A percentile compares a stretch with the other conserved stretches of the same genome.
phyloP scores from a whole-genome alignment of 2,888 invertebrate genomes.

The Scaptomyza cyrtandrae region DNA sequence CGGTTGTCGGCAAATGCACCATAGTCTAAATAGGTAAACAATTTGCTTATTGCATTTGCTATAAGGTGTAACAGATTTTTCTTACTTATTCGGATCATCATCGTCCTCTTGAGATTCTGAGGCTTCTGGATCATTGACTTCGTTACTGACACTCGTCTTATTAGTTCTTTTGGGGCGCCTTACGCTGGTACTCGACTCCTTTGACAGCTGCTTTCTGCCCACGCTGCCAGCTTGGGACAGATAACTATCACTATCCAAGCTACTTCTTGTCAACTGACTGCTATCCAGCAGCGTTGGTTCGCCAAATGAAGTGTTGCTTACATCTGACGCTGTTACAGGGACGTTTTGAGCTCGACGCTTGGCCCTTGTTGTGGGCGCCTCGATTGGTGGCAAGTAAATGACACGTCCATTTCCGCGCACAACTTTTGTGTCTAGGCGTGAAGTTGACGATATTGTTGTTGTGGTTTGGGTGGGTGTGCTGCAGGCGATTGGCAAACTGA shows the following conservation, averaged over 20 bases:
- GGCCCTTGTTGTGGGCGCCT: constrained; percentile 92
- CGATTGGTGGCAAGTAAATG: constrained; percentile 92
- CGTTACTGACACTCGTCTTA: constrained; percentile 39
- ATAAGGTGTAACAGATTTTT: not conserved
- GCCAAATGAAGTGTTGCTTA: constrained; percentile 41
- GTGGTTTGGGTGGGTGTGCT: constrained; percentile 51
- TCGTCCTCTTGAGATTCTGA: constrained; percentile 89
- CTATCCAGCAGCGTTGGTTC: constrained; percentile 56
- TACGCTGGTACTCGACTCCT: constrained; percentile 43
- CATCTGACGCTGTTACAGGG: constrained; percentile 52
- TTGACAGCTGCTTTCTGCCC: constrained; percentile 64
- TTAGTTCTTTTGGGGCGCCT: constrained; percentile 60
- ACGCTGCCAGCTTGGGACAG: constrained; percentile 14
- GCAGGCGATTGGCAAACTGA: constrained; percentile 51
- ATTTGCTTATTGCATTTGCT: constrained; percentile 5
- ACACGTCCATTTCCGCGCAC: constrained; percentile 90
- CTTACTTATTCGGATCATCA: constrained; percentile 93
- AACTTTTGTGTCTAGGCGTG: constrained; percentile 87
- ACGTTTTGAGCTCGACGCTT: constrained; percentile 87
- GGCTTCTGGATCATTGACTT: constrained; percentile 67
- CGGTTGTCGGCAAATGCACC: constrained; percentile 98
- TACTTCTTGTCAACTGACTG: constrained; percentile 47
- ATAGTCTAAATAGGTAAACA: constrained; percentile 86
- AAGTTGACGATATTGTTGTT: constrained; percentile 5
- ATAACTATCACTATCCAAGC: constrained; percentile 55